Conservation (phyloP, 2,888 invertebrate genomes). For the Drosophila subquinaria region DNA sequence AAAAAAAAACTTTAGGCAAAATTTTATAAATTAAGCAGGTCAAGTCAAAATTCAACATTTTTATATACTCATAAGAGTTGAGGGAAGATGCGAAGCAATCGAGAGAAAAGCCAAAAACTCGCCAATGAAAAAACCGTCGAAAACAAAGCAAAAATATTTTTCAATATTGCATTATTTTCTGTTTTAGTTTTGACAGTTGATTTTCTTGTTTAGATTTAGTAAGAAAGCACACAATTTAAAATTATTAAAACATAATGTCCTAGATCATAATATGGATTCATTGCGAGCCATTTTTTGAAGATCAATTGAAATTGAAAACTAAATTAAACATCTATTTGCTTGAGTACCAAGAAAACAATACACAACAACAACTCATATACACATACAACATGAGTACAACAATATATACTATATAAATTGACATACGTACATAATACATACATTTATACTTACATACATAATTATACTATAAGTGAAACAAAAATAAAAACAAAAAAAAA, state of each 20-base stretch:
- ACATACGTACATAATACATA: constrained; percentile 69
- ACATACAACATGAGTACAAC: constrained; percentile 67
- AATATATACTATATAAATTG: constrained; percentile 68
- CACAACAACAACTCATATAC: constrained; percentile 36
- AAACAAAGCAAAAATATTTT: constrained; percentile 29
- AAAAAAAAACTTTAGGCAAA: constrained; percentile 81
- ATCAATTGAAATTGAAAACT: constrained; percentile 29
- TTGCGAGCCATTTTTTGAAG: constrained; percentile 40
- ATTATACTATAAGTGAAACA: constrained; percentile 71
- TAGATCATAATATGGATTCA: constrained; percentile 27
- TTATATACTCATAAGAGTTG: constrained; percentile 46
- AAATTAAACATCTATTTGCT: constrained; percentile 38
- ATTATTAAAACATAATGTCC: constrained; percentile 29
- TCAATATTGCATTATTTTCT: constrained; percentile 51
- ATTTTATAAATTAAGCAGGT: constrained; percentile 76
- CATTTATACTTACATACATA: constrained; percentile 80
- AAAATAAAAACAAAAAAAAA: constrained; percentile 57
- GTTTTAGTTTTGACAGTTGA: constrained; percentile 58
- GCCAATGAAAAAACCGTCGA: constrained; percentile 46
- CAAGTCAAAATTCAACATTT: constrained; percentile 64
- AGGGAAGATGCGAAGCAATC: constrained; percentile 10
- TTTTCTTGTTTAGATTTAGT: constrained; percentile 60
- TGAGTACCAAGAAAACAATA: constrained; percentile 61
- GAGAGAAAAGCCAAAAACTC: constrained; percentile 34
- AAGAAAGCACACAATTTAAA: constrained; percentile 31